Evolutionary conservation across 2,888 invertebrate species (phyloP), one percentile per base, ranked within the genome.

Genomic region (Phyllotreta cruciferae): DNA sequence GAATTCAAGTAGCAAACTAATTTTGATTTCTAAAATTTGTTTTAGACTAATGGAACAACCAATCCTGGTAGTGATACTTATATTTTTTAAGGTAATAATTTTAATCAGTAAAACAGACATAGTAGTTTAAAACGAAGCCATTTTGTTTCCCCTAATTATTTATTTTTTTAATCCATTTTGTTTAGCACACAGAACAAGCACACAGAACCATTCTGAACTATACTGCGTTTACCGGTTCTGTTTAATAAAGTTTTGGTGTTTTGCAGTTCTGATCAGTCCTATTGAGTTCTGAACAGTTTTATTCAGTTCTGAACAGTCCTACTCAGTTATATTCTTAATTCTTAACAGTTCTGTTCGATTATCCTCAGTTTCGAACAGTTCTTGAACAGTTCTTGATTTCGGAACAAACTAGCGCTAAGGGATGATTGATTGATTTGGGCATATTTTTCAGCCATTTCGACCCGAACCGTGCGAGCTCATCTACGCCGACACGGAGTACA

Each of bases 401-500:
- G 6, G 4, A 41, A 3, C 41, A 41, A n/a, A 41, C 3, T 41
- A 2, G 9, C 2, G 41, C 9, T 34, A 1, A 34, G 37, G 56
- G 14, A 38, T 45, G 42, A 42, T 36, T n/a, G n/a, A n/a, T n/a
- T n/a, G 4, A 24, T 24, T 24, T 24, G 24, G 24, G 24, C 24
- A 24, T 24, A 24, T 24, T 24, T 24, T 24, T 24, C 86, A 94
- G 94, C 92, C 94, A 70, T 90, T 90, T 83, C 87, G 86, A 82
- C 89, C 92, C 70, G 89, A 91, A 77, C 85, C 84, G 77, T 85
- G 86, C 80, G 94, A 94, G 82, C 85, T 94, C 82, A 92, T 92
- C 77, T 94, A 94, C 82, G 94, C 94, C 66, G 94, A 94, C 81
- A 90, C 93, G 74, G 94, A 94, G 81, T 89, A 93, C 82, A 89